Evolutionary conservation across 2,888 invertebrate genomes (phyloP).

Genomic region (Nephrotoma guestfalica): DNA sequence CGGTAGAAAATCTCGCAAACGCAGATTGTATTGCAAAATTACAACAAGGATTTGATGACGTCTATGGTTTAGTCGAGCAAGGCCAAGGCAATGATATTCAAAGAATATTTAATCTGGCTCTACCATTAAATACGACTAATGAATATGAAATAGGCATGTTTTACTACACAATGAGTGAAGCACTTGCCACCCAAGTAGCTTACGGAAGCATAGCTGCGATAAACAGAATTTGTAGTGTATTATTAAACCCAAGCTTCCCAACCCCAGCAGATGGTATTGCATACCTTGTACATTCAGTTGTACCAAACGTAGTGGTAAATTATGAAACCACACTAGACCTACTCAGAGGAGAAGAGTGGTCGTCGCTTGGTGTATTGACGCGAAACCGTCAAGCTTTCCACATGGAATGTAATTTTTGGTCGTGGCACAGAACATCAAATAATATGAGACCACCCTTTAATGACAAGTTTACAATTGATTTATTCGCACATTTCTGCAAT

Average conservation of each 20-base stretch:
- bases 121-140: not conserved
- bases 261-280: not conserved
- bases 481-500: not conserved
- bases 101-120: not conserved
- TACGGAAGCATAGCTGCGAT: not conserved
- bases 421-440: not conserved
- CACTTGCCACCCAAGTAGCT: not conserved
- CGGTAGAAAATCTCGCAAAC: not conserved
- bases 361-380: not conserved
- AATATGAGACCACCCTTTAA: not conserved
- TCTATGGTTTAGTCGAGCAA: not conserved
- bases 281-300: not conserved
- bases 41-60: not conserved
- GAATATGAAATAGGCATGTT: not conserved
- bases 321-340: not conserved
- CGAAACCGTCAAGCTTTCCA: not conserved
- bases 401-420: not conserved
- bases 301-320: not conserved
- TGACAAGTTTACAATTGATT: not conserved
- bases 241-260: not conserved
- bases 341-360: not conserved
- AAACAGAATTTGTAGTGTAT: not conserved
- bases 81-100: not conserved
- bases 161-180: not conserved
- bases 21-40: not conserved